Evolutionary conservation across 2,888 invertebrate genomes (phyloP), one percentile per base, ranked within the genome.

Genomic region (Salpingus planirostris): DNA sequence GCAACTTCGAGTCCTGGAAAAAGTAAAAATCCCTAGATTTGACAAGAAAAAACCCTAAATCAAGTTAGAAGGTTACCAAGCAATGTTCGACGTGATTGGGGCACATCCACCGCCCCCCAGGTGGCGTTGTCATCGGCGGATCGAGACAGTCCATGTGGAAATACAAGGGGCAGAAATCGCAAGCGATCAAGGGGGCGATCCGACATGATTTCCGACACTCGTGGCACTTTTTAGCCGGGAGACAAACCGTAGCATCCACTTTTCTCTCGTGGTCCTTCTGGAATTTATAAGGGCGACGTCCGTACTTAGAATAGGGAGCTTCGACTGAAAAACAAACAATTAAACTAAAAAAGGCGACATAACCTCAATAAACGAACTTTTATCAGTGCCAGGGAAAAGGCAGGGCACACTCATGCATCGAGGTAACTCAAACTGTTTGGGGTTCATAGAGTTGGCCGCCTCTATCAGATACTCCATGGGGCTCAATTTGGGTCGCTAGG

Each of bases 31-130:
- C 24, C 2, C 29, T 34, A 18, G 18, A 6, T 6, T 8, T 18
- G 18, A 18, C 18, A 18, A 26, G 12, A 26, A 32, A 33, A 23
- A 28, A 29, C 31, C 21, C n/a, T n/a, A n/a, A n/a, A n/a, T n/a
- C n/a, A n/a, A n/a, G n/a, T n/a, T n/a, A n/a, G n/a, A n/a, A n/a
- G n/a, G n/a, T n/a, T 63, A 82, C 84, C 54, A 93, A 73, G 44
- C 80, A 80, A 51, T 92, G 88, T 63, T 97, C 91, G 0, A 87
- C 83, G 62, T 97, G 97, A 62, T 90, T 89, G 0, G 96, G 96
- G 60, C 97, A 97, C 92, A 96, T 95, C 96, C 96, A 97, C 14
- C 86, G 73, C 0, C 87, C 88, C 2, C 81, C 78, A 0, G 96
- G 96, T 41, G 88, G 69, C 0, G 84, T 79, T 0, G 91, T 86